phyloP scores from a whole-genome alignment of 53 echinoderm and acorn worm species.

The Antedon mediterranea region DNA sequence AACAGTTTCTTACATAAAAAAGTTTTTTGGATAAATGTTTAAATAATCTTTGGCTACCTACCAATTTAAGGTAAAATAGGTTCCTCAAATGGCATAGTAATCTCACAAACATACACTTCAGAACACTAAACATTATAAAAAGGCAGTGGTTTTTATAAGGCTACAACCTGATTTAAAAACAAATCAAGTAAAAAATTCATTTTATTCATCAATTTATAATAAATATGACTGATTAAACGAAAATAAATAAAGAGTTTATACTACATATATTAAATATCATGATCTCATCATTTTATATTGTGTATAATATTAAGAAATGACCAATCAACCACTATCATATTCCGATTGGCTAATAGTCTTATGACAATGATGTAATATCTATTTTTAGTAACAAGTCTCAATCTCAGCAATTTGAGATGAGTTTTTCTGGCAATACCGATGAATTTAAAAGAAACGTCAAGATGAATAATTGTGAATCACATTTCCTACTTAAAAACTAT shows the following conservation, averaged over 20 bases:
- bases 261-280: too few relatives aligned
- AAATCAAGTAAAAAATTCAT: neutral
- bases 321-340: neutral
- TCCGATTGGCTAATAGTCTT: neutral
- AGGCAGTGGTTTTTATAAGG: neutral
- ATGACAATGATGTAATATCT: neutral
- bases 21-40: too few relatives aligned
- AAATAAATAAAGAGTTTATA: neutral
- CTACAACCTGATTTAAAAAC: neutral
- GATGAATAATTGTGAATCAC: neutral
- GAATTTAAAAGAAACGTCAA: neutral
- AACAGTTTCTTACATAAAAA: too few relatives aligned
- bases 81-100: neutral
- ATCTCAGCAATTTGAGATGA: neutral
- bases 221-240: neutral
- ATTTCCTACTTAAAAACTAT: neutral
- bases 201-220: neutral
- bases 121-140: neutral
- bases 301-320: neutral
- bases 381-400: neutral
- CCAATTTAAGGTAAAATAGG: too few relatives aligned
- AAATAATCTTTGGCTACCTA: too few relatives aligned
- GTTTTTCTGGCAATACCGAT: neutral
- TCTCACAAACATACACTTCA: neutral
- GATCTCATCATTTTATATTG: neutral